phyloP scores from a whole-genome alignment of 2,888 invertebrate genomes.

The Tholera decimalis region DNA sequence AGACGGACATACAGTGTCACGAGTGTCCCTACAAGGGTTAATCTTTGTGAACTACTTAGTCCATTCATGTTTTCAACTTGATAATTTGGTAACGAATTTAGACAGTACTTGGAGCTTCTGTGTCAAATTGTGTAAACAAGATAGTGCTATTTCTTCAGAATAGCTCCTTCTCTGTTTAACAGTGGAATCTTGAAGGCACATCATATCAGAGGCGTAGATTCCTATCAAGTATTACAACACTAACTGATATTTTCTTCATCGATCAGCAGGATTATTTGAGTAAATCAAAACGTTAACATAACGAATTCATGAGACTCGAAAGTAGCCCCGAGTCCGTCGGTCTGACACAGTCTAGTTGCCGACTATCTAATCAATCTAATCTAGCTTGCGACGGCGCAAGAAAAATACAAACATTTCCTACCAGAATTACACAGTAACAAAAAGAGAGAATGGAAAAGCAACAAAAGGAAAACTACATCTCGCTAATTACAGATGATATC shows the following conservation, averaged over 20 bases:
- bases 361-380: conserved; percentile 67
- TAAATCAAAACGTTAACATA: conserved; percentile 28
- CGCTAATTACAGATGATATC: conserved; percentile 64
- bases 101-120: too few relatives aligned
- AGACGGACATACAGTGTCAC: too few relatives aligned
- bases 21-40: too few relatives aligned
- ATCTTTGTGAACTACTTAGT: too few relatives aligned
- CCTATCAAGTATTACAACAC: too few relatives aligned
- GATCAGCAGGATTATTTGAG: background rate
- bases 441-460: conserved; percentile 64
- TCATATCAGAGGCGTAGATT: background rate
- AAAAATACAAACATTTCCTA: conserved; percentile 54
- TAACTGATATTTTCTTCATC: too few relatives aligned
- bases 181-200: background rate
- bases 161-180: too few relatives aligned
- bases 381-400: conserved; percentile 54
- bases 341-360: conserved; percentile 61
- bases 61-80: too few relatives aligned
- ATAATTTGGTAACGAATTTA: too few relatives aligned
- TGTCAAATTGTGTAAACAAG: too few relatives aligned
- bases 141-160: too few relatives aligned
- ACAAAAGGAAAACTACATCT: conserved; percentile 60
- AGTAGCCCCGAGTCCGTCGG: conserved; percentile 25
- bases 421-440: conserved; percentile 58
- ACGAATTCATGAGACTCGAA: conserved; percentile 37